Evolutionary conservation across 2,888 invertebrate genomes (phyloP), one percentile per base, ranked within the genome.

Genomic region (Euplagia quadripunctaria): DNA sequence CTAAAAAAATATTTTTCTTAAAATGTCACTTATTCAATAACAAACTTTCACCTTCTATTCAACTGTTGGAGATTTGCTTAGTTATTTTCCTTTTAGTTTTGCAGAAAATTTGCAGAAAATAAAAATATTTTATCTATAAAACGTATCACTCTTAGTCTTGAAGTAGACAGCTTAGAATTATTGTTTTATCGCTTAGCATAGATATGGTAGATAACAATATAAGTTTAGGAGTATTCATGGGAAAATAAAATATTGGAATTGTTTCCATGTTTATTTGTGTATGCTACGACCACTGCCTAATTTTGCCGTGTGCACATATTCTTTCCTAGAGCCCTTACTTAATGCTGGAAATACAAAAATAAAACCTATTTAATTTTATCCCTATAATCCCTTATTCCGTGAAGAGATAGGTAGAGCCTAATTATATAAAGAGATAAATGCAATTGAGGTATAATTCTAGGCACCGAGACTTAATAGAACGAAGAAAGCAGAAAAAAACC

Each of bases 161-260:
- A 52, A n/a, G 51, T 31, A 51, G 20, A 20, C 4, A 64, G 7
- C 68, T 17, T 52, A 72, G 64, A 68, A 64, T 64, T 31, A 46
- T 68, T 61, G 17, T n/a, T 55, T 58, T 64, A 68, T 72, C 52
- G 12, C 41, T 72, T 72, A 42, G 51, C 31, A 64, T 68, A 55
- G 66, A 71, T 52, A 71, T 7, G 8, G 55, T 61, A 61, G 14
- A 12, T 42, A 16, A 64, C 52, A 68, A 72, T 68, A 68, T 14
- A 46, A 55, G 17, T 55, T 31, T 55, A 43, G 16, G n/a, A 20
- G 20, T 17, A n/a, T 46, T 20, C 7, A 20, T 20, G 20, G 20
- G 20, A 20, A 58, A 58, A 20, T 0, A 20, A 20, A 20, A 12
- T 20, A 58, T 11, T 58, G 55, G 9, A 55, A 8, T 55, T n/a